Evolutionary conservation across 2,888 invertebrate genomes (phyloP), one percentile per base, ranked within the genome.

Genomic region (Ormyrus labotus): DNA sequence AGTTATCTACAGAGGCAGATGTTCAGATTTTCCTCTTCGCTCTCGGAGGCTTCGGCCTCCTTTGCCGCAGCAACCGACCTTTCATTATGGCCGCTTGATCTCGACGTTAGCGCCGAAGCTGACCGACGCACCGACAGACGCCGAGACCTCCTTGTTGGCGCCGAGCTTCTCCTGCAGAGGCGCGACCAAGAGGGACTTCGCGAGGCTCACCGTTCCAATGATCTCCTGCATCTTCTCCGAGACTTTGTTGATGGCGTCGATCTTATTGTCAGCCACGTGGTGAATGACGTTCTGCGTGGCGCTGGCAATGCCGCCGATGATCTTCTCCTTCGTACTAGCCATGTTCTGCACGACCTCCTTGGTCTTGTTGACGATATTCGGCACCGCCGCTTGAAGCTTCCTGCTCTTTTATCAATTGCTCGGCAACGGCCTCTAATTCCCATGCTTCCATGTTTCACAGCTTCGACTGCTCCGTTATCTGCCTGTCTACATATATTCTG

Each of bases 181-280:
- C 2, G 5, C 4, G 57, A 64, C 48, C 4, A 77, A 0, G 7
- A 70, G 2, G 0, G 70, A 57, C 10, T 57, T 63, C 2, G 10
- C 55, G 3, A 77, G 8, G 53, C 77, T 58, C 0, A 50, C 55
- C 5, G 64, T 55, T 5, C 70, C 57, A 55, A 77, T 70, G 19
- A 57, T n/a, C 8, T 76, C 68, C 58, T 74, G 74, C 8, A 60
- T 48, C 7, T 53, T 63, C 6, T 69, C 69, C 2, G 70, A 51
- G 6, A 58, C 10, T 0, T 8, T 5, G 0, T 70, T 65, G 8
- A 75, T 55, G 5, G 53, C 64, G 61, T n/a, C n/a, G 4, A 11
- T 10, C 51, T 70, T 69, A 0, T 50, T 53, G 11, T 58, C 69
- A 11, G 68, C 63, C 8, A 79, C 13, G 0, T 51, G 10, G 11